Base-by-base conservation (phyloP, 2,797 vertebrate genomes). In the Coranthus polyacanthus region DNA sequence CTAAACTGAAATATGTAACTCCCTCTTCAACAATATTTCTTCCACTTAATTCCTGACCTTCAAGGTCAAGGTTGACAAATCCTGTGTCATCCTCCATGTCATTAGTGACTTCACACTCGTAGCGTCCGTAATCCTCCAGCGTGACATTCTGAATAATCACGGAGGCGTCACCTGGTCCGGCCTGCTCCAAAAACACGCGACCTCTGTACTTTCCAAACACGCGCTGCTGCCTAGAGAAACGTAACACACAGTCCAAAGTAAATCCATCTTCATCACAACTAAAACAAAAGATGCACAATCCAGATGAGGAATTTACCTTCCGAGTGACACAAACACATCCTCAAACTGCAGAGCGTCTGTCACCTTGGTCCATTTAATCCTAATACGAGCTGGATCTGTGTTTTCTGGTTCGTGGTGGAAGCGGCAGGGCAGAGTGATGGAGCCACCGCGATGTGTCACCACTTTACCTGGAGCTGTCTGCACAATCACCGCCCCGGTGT, bases 281-380 rank as follows among this genome's bases (percentile, higher is more conserved):
- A 13, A 18, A 42, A n/a, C 8, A 1, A 17, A 2, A 13, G 21
- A 42, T 42, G 39, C 5, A 36, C 26, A 39, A 34, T 15, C 5
- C 18, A 43, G 26, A 22, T 20, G 22, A 3, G 51, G 18, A 63
- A 70, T 58, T 66, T 72, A 91, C 90, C 87, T 88, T 44, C 97
- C 97, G 61, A 99, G 85, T 0, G 96, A 94, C 78, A 98, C 96
- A 17, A 98, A 97, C 39, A 99, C 96, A 0, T 98, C 97, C 60
- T 91, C 88, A 20, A 98, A 98, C 61, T 93, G 91, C 92, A 98
- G 85, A 0, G 95, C 93, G 4, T 97, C 96, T 0, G 93, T 95
- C 73, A 98, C 94, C 75, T 99, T 99, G 75, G 96, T 97, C 97
- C 97, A 99, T 82, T 99, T 99, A 62, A 99, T 95, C 41, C 97